These are phyloP conservation scores for Argyra leucocephala DNA, from an alignment of 2,888 invertebrate species.

Conservation along the genomic window DNA sequence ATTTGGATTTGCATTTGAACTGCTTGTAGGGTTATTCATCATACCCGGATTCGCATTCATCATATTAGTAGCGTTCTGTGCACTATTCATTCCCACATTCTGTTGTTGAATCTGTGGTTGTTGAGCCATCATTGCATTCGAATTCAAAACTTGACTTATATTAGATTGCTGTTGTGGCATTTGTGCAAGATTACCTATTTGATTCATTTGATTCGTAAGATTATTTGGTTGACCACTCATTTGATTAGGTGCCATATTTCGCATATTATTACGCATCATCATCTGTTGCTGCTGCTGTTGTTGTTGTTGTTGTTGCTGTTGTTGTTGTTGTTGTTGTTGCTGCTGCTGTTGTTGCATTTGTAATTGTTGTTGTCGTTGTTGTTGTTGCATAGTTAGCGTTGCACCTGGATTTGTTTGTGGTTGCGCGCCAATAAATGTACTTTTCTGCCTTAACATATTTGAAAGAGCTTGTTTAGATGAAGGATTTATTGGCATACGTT, in stretches of 20 bases:
- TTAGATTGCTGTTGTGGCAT: constrained; percentile 20
- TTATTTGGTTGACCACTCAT: constrained; percentile 44
- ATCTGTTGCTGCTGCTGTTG: constrained; percentile 34
- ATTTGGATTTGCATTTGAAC: constrained; percentile 16
- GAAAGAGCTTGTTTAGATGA: constrained; percentile 72
- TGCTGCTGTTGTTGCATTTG: constrained; percentile 32
- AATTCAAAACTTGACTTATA: constrained; percentile 39
- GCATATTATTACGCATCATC: constrained; percentile 38
- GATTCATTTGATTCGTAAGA: constrained; percentile 42
- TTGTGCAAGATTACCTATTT: constrained; percentile 30
- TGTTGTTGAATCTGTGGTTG: constrained; percentile 24
- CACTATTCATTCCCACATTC: background rate
- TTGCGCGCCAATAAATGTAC: constrained; percentile 47
- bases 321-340: constrained; percentile 33
- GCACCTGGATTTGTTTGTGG: constrained; percentile 36
- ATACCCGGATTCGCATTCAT: constrained; percentile 35
- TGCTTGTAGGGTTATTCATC: constrained; percentile 30
- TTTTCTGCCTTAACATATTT: constrained; percentile 70
- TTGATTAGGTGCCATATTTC: constrained; percentile 42
- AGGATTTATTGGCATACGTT: constrained; percentile 27
- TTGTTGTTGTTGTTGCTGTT: constrained; percentile 32
- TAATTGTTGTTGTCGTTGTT: constrained; percentile 31
- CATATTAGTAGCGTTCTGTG: constrained; percentile 33
- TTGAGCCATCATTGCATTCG: constrained; percentile 26
- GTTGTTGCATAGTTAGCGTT: constrained; percentile 36